Percentiles rank a stretch among this genome's conserved stretches.
Evolutionary conservation across 92 coral and sea anemone genomes (phyloP).

Genomic region (Actinernus sp.): DNA sequence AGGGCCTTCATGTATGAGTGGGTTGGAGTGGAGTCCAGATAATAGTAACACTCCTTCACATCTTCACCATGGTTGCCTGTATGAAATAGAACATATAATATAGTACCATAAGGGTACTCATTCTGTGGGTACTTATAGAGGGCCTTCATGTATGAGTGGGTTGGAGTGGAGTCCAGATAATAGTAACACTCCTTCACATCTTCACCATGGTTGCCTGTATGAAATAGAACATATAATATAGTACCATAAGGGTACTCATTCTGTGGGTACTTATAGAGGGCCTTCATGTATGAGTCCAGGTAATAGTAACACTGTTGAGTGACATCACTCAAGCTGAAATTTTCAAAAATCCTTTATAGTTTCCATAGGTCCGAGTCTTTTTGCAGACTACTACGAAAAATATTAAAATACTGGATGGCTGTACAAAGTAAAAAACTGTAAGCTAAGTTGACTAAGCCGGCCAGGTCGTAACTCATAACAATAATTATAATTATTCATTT

Average conservation of each 20-base stretch:
- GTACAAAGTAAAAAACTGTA: too few relatives aligned
- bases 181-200: conserved; percentile 99
- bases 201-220: conserved; percentile 99
- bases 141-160: conserved; percentile 99
- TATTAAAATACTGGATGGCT: too few relatives aligned
- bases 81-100: too few relatives aligned
- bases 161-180: conserved; percentile 96
- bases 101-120: conserved; percentile 88
- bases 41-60: conserved; percentile 95
- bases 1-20: conserved; percentile 97
- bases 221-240: too few relatives aligned
- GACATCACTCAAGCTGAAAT: too few relatives aligned
- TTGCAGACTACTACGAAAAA: too few relatives aligned
- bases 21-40: conserved; percentile 91
- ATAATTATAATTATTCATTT: too few relatives aligned
- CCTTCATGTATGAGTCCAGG: conserved; percentile 95
- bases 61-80: conserved; percentile 98
- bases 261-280: conserved; percentile 94
- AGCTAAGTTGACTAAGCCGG: too few relatives aligned
- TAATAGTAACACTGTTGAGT: conserved; percentile 96
- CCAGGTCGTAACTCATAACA: too few relatives aligned
- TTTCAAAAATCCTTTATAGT: too few relatives aligned
- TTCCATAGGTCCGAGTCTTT: too few relatives aligned
- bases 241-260: conserved; percentile 79
- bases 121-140: conserved; percentile 96